phyloP scores from a whole-genome alignment of 1,140 invertebrate genomes.

The Eciton burchellii region DNA sequence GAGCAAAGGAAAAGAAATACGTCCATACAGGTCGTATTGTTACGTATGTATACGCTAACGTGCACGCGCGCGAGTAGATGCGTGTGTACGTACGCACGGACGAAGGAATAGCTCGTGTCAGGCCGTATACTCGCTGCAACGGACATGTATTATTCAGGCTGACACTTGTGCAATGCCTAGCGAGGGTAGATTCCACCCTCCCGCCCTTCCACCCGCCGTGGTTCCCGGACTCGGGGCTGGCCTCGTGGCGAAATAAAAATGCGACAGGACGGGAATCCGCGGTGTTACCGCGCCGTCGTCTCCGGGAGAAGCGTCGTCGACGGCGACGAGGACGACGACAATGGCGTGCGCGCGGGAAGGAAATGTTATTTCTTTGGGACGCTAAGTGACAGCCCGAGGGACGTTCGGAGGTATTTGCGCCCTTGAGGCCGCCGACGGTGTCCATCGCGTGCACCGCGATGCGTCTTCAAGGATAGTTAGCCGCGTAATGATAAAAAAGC shows the following conservation, averaged over 20 bases:
- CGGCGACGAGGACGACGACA: slow-evolving; percentile 69
- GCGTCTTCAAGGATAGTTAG: slow-evolving; percentile 25
- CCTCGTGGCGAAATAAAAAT: slow-evolving; percentile 75
- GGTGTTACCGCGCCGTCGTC: slow-evolving; percentile 48
- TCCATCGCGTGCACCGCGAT: slow-evolving; percentile 48
- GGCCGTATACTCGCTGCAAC: slow-evolving; percentile 76
- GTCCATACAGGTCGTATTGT: slow-evolving; percentile 32
- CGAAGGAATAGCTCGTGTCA: slow-evolving; percentile 75
- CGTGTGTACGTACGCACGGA: slow-evolving; percentile 25
- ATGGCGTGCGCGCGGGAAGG: slow-evolving; percentile 62
- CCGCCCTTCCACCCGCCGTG: not conserved
- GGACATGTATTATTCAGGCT: slow-evolving; percentile 83
- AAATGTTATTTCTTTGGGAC: slow-evolving; percentile 74
- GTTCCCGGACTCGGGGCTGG: slow-evolving; percentile 64
- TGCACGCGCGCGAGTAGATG: not conserved
- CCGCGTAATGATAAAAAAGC: not conserved
- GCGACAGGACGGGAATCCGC: slow-evolving; percentile 68
- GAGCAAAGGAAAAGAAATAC: slow-evolving; percentile 35
- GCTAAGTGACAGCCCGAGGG: slow-evolving; percentile 79
- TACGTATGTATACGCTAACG: slow-evolving; percentile 39
- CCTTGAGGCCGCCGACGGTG: slow-evolving; percentile 38
- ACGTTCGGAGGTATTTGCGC: slow-evolving; percentile 75
- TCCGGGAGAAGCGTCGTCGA: slow-evolving; percentile 35
- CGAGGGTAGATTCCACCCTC: slow-evolving; percentile 65
- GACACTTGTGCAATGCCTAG: slow-evolving; percentile 78